Percentiles rank a stretch among this genome's conserved stretches.
These are phyloP conservation scores for Trachelus tabidus DNA, from an alignment of 2,888 invertebrate species.

Conservation along the genomic window DNA sequence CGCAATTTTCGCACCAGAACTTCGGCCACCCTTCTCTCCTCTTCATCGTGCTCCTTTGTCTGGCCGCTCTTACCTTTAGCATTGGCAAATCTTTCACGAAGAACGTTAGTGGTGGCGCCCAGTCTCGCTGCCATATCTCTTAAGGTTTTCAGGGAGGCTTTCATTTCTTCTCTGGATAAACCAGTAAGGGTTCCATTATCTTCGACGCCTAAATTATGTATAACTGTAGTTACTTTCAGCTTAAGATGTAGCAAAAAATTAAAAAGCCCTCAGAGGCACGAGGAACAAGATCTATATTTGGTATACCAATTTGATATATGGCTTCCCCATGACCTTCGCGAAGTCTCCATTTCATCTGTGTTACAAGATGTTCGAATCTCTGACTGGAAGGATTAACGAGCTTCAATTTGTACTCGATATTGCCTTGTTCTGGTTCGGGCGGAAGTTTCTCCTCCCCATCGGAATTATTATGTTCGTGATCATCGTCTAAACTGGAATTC, in stretches of 20 bases:
- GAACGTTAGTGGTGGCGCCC: constrained; percentile 82
- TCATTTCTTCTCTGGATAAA: constrained; percentile 84
- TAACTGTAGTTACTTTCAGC: background rate
- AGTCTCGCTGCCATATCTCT: constrained; percentile 89
- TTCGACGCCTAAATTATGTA: constrained; percentile 73
- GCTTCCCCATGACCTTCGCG: constrained; percentile 97
- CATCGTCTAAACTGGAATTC: constrained; percentile 67
- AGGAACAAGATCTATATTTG: background rate
- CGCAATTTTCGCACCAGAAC: constrained; percentile 86
- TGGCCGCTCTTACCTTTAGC: constrained; percentile 45
- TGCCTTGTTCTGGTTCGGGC: constrained; percentile 93
- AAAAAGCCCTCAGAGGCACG: background rate
- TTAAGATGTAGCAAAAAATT: background rate
- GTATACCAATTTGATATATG: constrained; percentile 89
- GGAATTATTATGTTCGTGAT: constrained; percentile 62
- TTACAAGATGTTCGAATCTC: constrained; percentile 95
- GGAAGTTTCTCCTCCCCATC: constrained; percentile 76
- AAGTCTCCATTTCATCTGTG: constrained; percentile 98
- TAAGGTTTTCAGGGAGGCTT: constrained; percentile 86
- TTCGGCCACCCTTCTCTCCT: constrained; percentile 80
- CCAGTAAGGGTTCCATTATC: constrained; percentile 91
- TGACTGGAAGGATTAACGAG: constrained; percentile 91
- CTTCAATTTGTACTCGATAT: constrained; percentile 96
- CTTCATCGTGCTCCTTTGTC: constrained; percentile 39
- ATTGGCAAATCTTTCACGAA: constrained; percentile 74